Base-by-base conservation (phyloP, 2,113 vertebrate genomes). In the Pionites leucogaster region DNA sequence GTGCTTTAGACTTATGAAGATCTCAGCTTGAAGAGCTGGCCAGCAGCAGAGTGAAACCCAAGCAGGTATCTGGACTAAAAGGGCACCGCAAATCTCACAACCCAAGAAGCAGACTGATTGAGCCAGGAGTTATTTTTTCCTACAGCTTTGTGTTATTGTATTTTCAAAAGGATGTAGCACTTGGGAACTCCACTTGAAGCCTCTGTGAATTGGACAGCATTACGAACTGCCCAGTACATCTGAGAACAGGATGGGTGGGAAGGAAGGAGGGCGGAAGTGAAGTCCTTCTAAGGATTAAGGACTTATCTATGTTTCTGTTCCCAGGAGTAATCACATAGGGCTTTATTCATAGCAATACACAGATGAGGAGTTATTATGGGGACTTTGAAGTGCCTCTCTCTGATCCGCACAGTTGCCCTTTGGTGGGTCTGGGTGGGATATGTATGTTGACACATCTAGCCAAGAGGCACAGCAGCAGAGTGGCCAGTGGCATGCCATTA, bases 1-100 rank as follows among this genome's bases (percentile, higher is more conserved):
- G 42, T 81, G 63, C 11, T 76, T 41, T 71, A 11, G 39, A 5
- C 3, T 62, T 39, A 3, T 0, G 1, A 35, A 39, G 8, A 49
- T 25, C 35, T 78, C 35, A 33, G 17, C 62, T 39, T 24, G 10
- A 47, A 75, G 41, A 65, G 13, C n/a, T 70, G 41, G 18, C 11
- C 55, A 71, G 46, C 14, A 41, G 3, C 39, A 62, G 49, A 29
- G 23, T 44, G 44, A 25, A n/a, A 37, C 25, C 16, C 28, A 41
- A 37, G 53, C 31, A 70, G 28, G 12, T 47, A 11, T 46, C 44
- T 78, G 49, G 35, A 49, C 28, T 70, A 4, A 41, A 33, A 69
- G 50, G 33, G 23, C 35, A 67, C 50, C 91, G 29, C 37, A 42
- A 57, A 71, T 23, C n/a, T 67, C 84, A 57, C 17, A 57, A 5